A percentile compares a stretch with the other conserved stretches of the same genome.
phyloP scores from a whole-genome alignment of 2,797 vertebrate species.

The Fistularia commersonii region DNA sequence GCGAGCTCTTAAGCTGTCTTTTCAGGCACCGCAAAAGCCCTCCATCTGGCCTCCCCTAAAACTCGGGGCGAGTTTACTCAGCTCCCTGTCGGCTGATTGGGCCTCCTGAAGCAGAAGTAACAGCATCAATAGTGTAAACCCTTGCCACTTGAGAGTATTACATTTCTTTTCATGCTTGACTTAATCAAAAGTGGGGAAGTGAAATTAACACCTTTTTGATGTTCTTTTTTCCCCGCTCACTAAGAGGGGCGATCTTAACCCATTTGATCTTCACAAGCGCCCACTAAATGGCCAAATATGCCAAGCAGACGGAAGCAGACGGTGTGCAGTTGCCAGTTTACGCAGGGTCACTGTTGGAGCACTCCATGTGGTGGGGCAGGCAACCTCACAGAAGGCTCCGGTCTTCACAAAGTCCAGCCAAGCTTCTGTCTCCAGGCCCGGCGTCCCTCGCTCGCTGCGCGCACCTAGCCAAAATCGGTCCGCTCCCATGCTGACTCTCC shows the following conservation, averaged over 20 bases:
- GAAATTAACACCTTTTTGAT: slow-evolving; percentile 99
- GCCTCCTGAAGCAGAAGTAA: slow-evolving; percentile 99
- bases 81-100: slow-evolving; percentile 96
- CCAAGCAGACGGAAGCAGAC: slow-evolving; percentile 96
- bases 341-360: slow-evolving; percentile 85
- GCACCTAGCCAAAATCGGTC: slow-evolving; percentile 67
- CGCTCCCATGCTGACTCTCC: slow-evolving; percentile 66
- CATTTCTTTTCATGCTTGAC: slow-evolving; percentile 99
- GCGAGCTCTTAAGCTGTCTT: slow-evolving; percentile 99
- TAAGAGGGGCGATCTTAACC: slow-evolving; percentile 98
- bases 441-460: slow-evolving; percentile 64
- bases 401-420: slow-evolving; percentile 70
- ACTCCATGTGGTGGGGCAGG: slow-evolving; percentile 77
- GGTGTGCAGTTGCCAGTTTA: slow-evolving; percentile 93
- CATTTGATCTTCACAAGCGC: slow-evolving; percentile 98
- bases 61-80: slow-evolving; percentile 93
- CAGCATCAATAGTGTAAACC: slow-evolving; percentile 99
- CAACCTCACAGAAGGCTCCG: slow-evolving; percentile 79
- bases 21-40: slow-evolving; percentile 95
- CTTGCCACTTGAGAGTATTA: slow-evolving; percentile 99
- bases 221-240: slow-evolving; percentile 98
- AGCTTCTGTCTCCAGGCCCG: slow-evolving; percentile 72
- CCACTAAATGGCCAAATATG: slow-evolving; percentile 99
- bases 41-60: slow-evolving; percentile 99
- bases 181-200: slow-evolving; percentile 99